These are phyloP conservation scores for Spodoptera exigua DNA, from an alignment of 2,888 invertebrate species.

Conservation along the genomic window DNA sequence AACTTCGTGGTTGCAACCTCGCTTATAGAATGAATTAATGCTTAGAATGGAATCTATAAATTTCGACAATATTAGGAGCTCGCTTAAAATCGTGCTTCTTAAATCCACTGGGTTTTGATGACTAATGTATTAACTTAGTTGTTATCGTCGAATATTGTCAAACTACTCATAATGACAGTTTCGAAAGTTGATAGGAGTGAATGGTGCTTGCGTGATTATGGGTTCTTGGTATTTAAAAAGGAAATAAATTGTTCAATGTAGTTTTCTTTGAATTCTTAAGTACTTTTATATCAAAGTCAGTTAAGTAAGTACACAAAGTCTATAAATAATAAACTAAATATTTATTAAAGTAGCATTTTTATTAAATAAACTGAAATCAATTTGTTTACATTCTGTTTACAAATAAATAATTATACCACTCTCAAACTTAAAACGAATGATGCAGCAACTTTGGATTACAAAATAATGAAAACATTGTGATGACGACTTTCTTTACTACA, in stretches of 20 bases:
- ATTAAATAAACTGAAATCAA: not conserved
- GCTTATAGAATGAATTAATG: not conserved
- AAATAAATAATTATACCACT: not conserved
- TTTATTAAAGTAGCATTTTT: not conserved
- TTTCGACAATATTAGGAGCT: not conserved
- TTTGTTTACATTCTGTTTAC: conserved; percentile 3
- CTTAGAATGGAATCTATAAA: not conserved
- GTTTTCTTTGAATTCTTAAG: not conserved
- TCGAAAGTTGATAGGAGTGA: not conserved
- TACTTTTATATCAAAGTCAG: not conserved
- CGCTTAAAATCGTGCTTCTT: conserved; percentile 7
- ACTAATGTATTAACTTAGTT: conserved; percentile 6
- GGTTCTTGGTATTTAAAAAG: not conserved
- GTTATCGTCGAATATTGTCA: conserved; percentile 12
- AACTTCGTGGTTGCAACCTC: no score
- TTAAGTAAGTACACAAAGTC: no score
- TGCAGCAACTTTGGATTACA: no score
- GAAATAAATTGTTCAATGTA: not conserved
- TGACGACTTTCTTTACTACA: no score
- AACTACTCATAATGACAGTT: conserved; percentile 8
- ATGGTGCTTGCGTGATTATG: not conserved
- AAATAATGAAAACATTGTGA: no score
- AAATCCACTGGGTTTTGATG: conserved; percentile 19
- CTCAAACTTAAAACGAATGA: no score
- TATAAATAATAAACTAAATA: no score